These are phyloP conservation scores for Poecilia wingei DNA, from an alignment of 2,797 vertebrate genomes.

Conservation along the genomic window DNA sequence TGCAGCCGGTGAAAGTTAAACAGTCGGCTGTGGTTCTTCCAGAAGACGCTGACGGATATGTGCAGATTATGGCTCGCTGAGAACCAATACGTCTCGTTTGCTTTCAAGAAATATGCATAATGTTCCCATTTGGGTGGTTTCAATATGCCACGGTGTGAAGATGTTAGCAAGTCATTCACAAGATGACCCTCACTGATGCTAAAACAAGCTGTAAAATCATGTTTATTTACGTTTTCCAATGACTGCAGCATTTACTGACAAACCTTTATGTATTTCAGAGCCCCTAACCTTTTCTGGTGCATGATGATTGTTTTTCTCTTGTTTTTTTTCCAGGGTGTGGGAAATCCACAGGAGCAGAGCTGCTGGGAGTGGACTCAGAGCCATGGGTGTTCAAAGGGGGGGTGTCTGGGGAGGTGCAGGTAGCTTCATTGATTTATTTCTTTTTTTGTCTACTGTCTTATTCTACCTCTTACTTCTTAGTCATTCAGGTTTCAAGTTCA, in stretches of 20 bases:
- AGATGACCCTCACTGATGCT: neutral
- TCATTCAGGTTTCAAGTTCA: neutral
- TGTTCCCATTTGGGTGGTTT: neutral
- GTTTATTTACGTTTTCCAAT: neutral
- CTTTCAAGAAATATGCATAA: neutral
- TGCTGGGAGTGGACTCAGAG: conserved; percentile 80
- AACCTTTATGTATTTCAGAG: neutral
- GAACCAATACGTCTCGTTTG: neutral
- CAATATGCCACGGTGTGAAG: neutral
- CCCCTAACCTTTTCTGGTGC: neutral
- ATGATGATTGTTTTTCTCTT: conserved; percentile 1
- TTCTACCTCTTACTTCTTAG: neutral
- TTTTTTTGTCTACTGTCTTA: neutral
- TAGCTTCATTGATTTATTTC: conserved; percentile 37
- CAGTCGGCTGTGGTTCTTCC: neutral
- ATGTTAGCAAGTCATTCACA: neutral
- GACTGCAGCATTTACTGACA: neutral
- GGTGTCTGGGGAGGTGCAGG: conserved; percentile 88
- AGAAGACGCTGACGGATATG: neutral
- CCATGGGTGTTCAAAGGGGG: conserved; percentile 86
- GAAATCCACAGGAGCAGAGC: conserved; percentile 73
- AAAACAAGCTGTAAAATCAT: neutral
- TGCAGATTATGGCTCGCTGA: neutral
- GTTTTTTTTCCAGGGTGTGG: conserved; percentile 82
- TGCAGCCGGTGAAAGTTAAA: conserved; percentile 2